Conservation (phyloP, 1,140 invertebrate species). For the Palaemon carinicauda region DNA sequence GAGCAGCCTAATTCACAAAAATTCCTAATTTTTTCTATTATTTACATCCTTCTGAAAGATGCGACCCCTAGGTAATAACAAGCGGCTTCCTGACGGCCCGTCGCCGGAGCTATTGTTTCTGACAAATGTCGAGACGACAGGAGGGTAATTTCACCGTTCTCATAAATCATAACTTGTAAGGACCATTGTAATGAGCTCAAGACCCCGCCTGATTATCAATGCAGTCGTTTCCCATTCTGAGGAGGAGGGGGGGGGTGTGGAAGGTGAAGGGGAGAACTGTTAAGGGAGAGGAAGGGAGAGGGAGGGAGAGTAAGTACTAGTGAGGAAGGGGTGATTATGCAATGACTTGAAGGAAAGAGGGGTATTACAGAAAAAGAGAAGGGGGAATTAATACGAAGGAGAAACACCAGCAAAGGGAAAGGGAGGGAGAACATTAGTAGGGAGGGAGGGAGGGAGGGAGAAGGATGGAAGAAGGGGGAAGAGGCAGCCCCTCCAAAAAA, state of each 20-base stretch:
- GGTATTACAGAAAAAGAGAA: too few relatives aligned
- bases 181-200: slow-evolving; percentile 26
- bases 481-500: too few relatives aligned
- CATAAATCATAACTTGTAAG: slow-evolving; percentile 32
- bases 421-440: too few relatives aligned
- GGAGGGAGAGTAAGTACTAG: too few relatives aligned
- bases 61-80: neutral
- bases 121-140: slow-evolving; percentile 33
- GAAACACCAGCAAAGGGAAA: too few relatives aligned
- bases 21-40: too few relatives aligned
- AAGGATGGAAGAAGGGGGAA: too few relatives aligned
- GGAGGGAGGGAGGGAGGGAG: too few relatives aligned
- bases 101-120: slow-evolving; percentile 24
- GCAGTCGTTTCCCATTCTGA: slow-evolving; percentile 17
- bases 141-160: slow-evolving; percentile 30
- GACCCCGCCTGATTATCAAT: slow-evolving; percentile 20
- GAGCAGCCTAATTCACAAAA: neutral
- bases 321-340: too few relatives aligned
- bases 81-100: slow-evolving; percentile 28
- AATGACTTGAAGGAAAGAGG: too few relatives aligned
- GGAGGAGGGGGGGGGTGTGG: neutral
- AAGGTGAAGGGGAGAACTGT: too few relatives aligned
- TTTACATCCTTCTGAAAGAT: neutral
- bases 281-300: neutral
- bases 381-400: too few relatives aligned